These are phyloP conservation scores for Alviniconcha strummeri DNA, from an alignment of 2,888 invertebrate genomes.

Conservation along the genomic window DNA sequence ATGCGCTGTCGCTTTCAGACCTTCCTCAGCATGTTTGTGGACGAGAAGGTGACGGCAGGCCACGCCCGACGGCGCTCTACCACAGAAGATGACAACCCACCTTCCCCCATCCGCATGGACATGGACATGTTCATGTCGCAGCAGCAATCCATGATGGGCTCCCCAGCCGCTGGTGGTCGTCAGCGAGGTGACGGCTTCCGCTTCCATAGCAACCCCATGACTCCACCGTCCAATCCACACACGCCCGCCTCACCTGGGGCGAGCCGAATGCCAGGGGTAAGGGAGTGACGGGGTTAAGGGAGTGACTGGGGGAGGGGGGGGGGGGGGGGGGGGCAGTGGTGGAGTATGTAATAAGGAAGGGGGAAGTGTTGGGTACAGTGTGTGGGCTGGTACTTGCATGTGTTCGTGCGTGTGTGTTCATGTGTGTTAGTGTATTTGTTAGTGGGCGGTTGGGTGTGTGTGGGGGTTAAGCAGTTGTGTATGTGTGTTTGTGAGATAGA, in stretches of 20 bases:
- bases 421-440: no score
- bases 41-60: slow-evolving; percentile 84
- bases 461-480: no score
- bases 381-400: no score
- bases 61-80: slow-evolving; percentile 85
- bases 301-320: no score
- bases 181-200: slow-evolving; percentile 78
- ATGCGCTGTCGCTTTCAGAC: slow-evolving; percentile 76
- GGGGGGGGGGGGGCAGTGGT: no score
- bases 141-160: slow-evolving; percentile 46
- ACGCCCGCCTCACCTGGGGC: slow-evolving; percentile 86
- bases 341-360: no score
- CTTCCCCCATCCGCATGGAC: slow-evolving; percentile 89
- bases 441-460: no score
- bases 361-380: no score
- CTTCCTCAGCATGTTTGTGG: slow-evolving; percentile 94
- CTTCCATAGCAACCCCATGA: slow-evolving; percentile 85
- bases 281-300: slow-evolving; percentile 49
- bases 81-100: slow-evolving; percentile 96
- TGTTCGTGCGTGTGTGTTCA: no score
- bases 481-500: no score
- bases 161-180: slow-evolving; percentile 41
- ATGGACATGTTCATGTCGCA: slow-evolving; percentile 78
- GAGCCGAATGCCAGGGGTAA: slow-evolving; percentile 58
- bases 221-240: slow-evolving; percentile 89